Conservation (phyloP, 2,113 vertebrate species). For the Poeciliopsis turrubarensis region DNA sequence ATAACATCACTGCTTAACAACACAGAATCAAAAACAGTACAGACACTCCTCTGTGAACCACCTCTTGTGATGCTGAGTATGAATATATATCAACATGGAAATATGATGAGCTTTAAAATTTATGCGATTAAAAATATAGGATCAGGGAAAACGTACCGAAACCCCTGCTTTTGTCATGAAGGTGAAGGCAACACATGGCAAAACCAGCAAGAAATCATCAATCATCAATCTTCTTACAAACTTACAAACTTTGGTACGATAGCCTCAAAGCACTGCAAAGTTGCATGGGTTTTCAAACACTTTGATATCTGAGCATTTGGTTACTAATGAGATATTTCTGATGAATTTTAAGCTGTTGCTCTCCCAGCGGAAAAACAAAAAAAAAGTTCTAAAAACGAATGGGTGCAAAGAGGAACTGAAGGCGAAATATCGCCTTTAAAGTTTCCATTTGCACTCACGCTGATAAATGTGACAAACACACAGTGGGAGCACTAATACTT, state of each 20-base stretch:
- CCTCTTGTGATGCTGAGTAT: not conserved
- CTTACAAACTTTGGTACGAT: constrained; percentile 36
- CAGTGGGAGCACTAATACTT: constrained; percentile 63
- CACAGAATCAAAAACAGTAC: constrained; percentile 15
- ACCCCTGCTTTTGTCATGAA: constrained; percentile 18
- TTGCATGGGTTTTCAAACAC: constrained; percentile 55
- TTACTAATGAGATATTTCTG: constrained; percentile 64
- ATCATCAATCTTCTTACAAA: constrained; percentile 16
- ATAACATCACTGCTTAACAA: not conserved
- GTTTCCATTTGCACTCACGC: constrained; percentile 62
- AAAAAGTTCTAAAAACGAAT: constrained; percentile 47
- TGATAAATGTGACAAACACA: constrained; percentile 70
- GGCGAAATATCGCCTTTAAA: constrained; percentile 45
- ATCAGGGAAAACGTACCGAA: constrained; percentile 9
- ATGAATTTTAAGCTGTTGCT: constrained; percentile 40
- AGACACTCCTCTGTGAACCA: not conserved
- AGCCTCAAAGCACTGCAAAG: constrained; percentile 33
- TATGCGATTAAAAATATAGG: constrained; percentile 32
- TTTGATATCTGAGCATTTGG: constrained; percentile 61
- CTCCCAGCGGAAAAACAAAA: constrained; percentile 54
- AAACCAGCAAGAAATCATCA: constrained; percentile 33
- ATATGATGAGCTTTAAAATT: constrained; percentile 31
- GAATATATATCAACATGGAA: constrained; percentile 8
- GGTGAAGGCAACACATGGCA: constrained; percentile 24
- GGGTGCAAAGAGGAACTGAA: constrained; percentile 33